These are phyloP conservation scores for Agonopterix heracliana DNA, from an alignment of 2,888 invertebrate genomes.

Conservation along the genomic window DNA sequence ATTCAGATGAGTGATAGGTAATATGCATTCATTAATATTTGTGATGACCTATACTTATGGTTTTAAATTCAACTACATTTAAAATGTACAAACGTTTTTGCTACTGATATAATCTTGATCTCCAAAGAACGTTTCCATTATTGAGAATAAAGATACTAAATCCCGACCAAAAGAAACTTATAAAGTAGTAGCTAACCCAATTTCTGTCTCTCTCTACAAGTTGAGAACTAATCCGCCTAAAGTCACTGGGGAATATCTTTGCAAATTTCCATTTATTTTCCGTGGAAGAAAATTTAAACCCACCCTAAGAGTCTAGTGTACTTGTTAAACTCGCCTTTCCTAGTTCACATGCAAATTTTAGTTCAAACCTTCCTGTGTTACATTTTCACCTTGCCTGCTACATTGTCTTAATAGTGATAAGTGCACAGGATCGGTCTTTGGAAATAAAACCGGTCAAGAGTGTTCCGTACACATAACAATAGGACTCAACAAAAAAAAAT, in stretches of 20 bases:
- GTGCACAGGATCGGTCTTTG: too few relatives aligned
- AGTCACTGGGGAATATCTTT: slow-evolving; percentile 1
- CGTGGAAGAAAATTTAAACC: slow-evolving; percentile 1
- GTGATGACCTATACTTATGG: too few relatives aligned
- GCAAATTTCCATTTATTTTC: slow-evolving; percentile 2
- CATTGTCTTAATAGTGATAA: neutral
- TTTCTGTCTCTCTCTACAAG: neutral
- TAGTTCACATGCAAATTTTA: slow-evolving; percentile 9
- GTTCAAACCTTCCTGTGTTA: slow-evolving; percentile 1
- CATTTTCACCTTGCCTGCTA: neutral
- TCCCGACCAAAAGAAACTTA: neutral
- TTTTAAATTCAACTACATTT: too few relatives aligned
- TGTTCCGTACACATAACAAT: too few relatives aligned
- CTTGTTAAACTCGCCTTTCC: slow-evolving; percentile 1
- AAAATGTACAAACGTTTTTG: too few relatives aligned
- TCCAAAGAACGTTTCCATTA: neutral
- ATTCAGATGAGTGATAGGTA: too few relatives aligned
- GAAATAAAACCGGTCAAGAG: too few relatives aligned
- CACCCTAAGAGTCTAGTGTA: slow-evolving; percentile 1
- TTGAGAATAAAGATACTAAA: neutral
- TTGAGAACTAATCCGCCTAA: neutral
- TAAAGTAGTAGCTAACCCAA: neutral
- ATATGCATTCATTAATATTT: too few relatives aligned
- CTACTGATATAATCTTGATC: too few relatives aligned
- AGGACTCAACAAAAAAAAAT: too few relatives aligned